Evolutionary conservation across 2,797 vertebrate genomes (phyloP).

Genomic region (Caiman crocodilus): DNA sequence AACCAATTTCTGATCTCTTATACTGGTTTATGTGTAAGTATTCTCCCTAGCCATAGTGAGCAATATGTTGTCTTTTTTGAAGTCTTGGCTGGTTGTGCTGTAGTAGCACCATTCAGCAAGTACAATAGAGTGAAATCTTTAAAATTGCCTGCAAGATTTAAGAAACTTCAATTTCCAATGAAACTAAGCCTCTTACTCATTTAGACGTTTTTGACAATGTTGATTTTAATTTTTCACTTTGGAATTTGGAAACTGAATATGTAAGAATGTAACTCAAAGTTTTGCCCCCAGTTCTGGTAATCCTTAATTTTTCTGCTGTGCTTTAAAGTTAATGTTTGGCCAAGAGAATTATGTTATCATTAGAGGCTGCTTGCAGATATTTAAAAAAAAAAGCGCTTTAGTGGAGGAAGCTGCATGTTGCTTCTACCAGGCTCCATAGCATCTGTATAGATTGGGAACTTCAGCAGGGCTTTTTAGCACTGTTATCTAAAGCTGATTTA

Average conservation of each 20-base stretch:
- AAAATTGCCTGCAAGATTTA: not conserved
- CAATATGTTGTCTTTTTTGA: not conserved
- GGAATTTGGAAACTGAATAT: not conserved
- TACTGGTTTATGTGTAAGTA: too few relatives aligned
- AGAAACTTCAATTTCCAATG: not conserved
- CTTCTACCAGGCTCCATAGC: too few relatives aligned
- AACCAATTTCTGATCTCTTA: too few relatives aligned
- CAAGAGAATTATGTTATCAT: not conserved
- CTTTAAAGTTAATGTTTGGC: not conserved
- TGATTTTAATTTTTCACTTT: not conserved
- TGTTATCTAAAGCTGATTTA: too few relatives aligned
- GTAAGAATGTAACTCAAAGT: not conserved
- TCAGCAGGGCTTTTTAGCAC: too few relatives aligned
- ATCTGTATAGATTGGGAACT: too few relatives aligned
- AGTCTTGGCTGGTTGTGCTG: not conserved
- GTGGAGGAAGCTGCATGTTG: too few relatives aligned
- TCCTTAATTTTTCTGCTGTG: not conserved
- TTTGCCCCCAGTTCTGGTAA: not conserved
- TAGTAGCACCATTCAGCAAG: not conserved
- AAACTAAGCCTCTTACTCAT: not conserved
- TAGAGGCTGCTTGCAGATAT: not conserved
- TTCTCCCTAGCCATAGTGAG: too few relatives aligned
- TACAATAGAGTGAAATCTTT: not conserved
- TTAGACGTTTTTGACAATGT: not conserved
- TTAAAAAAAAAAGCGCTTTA: too few relatives aligned